phyloP scores from a whole-genome alignment of 2,113 vertebrate genomes.

The Gymnarchus niloticus region DNA sequence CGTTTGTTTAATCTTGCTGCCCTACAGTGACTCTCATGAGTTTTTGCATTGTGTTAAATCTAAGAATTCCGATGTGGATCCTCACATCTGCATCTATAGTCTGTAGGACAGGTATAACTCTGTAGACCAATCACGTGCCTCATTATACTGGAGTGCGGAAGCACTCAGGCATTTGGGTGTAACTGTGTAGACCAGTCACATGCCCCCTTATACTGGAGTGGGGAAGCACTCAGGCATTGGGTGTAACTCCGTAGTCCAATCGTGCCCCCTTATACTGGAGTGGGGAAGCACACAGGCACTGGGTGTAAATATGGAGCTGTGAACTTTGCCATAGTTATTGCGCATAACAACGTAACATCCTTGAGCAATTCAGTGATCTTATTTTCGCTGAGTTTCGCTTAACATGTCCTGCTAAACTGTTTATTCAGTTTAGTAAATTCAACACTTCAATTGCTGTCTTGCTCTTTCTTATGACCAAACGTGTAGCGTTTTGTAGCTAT shows the following conservation, averaged over 20 bases:
- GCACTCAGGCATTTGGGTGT: no score
- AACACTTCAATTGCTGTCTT: not conserved
- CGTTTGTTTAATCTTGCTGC: not conserved
- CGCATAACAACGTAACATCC: not conserved
- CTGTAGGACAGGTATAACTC: constrained; percentile 1
- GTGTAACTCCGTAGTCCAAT: not conserved
- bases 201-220: not conserved
- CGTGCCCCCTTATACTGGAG: not conserved
- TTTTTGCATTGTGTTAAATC: not conserved
- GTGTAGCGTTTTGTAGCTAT: not conserved
- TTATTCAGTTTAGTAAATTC: constrained; percentile 12
- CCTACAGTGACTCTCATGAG: not conserved
- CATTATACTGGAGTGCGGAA: not conserved
- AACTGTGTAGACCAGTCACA: not conserved
- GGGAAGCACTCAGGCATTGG: no score
- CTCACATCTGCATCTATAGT: not conserved
- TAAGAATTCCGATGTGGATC: not conserved
- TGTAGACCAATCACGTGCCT: not conserved
- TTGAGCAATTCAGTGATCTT: not conserved
- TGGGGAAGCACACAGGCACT: not conserved
- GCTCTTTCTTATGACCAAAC: not conserved
- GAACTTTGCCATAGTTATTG: not conserved
- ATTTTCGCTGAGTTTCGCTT: not conserved
- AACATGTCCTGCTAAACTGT: not conserved
- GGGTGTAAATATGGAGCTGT: not conserved